Base-by-base conservation (phyloP, 2,888 invertebrate genomes). In the Trichopoda pennipes region DNA sequence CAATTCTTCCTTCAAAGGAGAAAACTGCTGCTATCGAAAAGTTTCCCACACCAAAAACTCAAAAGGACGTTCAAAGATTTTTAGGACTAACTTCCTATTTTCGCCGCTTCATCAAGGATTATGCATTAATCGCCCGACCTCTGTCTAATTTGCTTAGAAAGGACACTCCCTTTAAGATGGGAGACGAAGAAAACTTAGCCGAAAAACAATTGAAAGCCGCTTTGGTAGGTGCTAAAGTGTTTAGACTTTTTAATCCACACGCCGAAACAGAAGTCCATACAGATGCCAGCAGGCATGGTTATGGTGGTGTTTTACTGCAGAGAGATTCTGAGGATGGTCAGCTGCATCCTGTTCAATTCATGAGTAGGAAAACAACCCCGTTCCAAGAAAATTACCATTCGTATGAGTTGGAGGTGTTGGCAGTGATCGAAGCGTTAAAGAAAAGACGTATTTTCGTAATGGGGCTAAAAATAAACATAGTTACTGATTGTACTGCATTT, bases 341-440 rank as follows among this genome's bases (percentile, higher is more conserved):
- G n/a, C n/a, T n/a, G n/a, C n/a, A n/a, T n/a, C n/a, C n/a, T n/a
- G n/a, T n/a, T n/a, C n/a, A n/a, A n/a, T n/a, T n/a, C n/a, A n/a
- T n/a, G n/a, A n/a, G n/a, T n/a, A n/a, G n/a, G n/a, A n/a, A n/a
- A n/a, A n/a, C n/a, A n/a, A 77, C 56, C 3, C 32, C 51, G 0
- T 10, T 17, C 12, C 81, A 85, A 49, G 66, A 84, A 72, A 83
- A 79, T n/a, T 80, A 81, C 47, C 38, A 38, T 38, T 38, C 38
- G 38, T 38, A 38, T 38, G 38, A 69, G 53, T 35, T 64, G 10
- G 86, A 87, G 69, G 85, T 84, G 2, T 61, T 88, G 1, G 87
- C 86, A 0, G 80, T 88, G 14, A 75, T 86, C 4, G 75, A 72
- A 38, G 84, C 86, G 0, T 35, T 86, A 12, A 85, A 85, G n/a